phyloP scores from a whole-genome alignment of 2,797 vertebrate genomes.

The Manis pentadactyla region DNA sequence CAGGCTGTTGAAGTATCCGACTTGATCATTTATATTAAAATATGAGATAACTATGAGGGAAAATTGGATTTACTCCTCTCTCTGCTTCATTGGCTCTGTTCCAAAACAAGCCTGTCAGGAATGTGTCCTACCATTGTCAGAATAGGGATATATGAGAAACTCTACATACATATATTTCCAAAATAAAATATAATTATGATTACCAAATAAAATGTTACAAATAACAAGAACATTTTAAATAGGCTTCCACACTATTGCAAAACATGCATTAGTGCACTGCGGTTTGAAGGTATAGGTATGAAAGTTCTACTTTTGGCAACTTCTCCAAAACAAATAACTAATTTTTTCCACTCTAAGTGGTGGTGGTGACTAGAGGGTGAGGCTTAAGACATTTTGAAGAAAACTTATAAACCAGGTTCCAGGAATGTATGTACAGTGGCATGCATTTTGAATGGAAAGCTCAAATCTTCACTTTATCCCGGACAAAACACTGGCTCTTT shows the following conservation, averaged over 20 bases:
- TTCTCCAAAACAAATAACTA: not conserved
- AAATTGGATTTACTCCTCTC: not conserved
- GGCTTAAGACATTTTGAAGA: not conserved
- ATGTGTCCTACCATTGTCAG: not conserved
- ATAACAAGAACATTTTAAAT: not conserved
- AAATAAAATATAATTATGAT: not conserved
- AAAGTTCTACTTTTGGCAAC: not conserved
- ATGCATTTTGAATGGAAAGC: not conserved
- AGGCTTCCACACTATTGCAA: not conserved
- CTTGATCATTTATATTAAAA: not conserved
- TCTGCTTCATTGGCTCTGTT: not conserved
- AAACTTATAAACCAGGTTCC: not conserved
- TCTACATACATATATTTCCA: not conserved
- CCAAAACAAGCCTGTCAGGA: not conserved
- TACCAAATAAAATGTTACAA: not conserved
- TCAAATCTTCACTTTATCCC: not conserved
- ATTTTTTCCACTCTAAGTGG: not conserved
- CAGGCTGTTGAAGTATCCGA: not conserved
- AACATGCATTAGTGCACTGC: not conserved
- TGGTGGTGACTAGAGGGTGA: not conserved
- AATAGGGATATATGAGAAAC: not conserved
- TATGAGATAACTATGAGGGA: not conserved
- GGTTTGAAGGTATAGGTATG: not conserved
- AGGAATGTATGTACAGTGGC: not conserved
- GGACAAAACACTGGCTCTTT: not conserved